Evolutionary conservation across 2,113 vertebrate genomes (phyloP), one percentile per base, ranked within the genome.

Genomic region (Sardina pilchardus): DNA sequence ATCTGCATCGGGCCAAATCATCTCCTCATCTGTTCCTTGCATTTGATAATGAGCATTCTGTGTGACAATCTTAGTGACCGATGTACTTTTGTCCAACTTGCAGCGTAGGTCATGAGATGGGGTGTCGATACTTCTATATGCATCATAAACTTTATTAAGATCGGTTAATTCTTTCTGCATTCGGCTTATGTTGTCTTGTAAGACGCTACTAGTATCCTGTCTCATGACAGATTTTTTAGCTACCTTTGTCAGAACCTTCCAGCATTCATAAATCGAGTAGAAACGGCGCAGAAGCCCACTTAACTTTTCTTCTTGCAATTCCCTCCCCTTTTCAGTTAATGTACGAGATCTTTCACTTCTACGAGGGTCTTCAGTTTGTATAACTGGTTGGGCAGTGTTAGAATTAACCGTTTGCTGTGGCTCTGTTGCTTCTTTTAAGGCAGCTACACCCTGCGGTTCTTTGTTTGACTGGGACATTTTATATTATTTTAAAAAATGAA

Each of bases 221-320:
- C 67, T 85, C 45, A 84, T 53, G 7, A 86, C 42, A 47, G 80
- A 88, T 75, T 75, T 83, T 59, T 89, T 89, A 30, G 83, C 71
- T 6, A 86, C 85, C 26, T 88, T 89, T 45, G 30, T 75, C 36
- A 85, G 53, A 83, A 56, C 81, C 16, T 85, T 89, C 5, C 45
- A 47, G 12, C 45, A 47, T 47, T 47, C 45, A 47, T 47, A 47
- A 42, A 42, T 42, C 2, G 39, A 42, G 39, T 42, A 42, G 4
- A 42, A 42, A 42, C 39, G 39, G 39, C 39, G 4, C 39, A 42
- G 39, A 42, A 42, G 39, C 39, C 39, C 39, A 42, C 39, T 42
- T 42, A 42, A 4, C 39, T 42, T 42, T 42, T 42, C 39, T 42
- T 42, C 39, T 4, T 42, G 39, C 4, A 42, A 42, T 42, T 42